Percentiles rank a stretch among this genome's conserved stretches.
Evolutionary conservation across 2,888 invertebrate species (phyloP).

Genomic region (Plusia festucae): DNA sequence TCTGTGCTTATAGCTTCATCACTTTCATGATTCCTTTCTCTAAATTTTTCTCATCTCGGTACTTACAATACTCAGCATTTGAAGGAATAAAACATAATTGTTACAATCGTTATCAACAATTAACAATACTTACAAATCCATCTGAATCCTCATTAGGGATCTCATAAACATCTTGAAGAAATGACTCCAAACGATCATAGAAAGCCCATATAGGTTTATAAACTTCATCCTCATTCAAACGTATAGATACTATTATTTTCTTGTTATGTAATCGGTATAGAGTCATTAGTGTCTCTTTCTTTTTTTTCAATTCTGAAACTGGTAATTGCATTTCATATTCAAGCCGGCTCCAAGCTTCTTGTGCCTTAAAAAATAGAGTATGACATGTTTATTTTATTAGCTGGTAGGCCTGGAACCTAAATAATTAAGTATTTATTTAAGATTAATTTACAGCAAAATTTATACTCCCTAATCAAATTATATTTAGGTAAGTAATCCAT

Average conservation of each 20-base stretch:
- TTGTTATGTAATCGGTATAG: slow-evolving; percentile 42
- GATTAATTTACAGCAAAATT: too few relatives aligned
- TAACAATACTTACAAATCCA: slow-evolving; percentile 18
- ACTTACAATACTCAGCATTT: too few relatives aligned
- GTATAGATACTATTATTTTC: slow-evolving; percentile 33
- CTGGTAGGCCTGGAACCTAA: too few relatives aligned
- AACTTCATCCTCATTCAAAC: slow-evolving; percentile 28
- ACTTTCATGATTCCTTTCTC: too few relatives aligned
- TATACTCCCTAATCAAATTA: too few relatives aligned
- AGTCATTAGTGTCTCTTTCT: slow-evolving; percentile 46
- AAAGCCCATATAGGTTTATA: slow-evolving; percentile 47
- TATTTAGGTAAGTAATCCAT: too few relatives aligned
- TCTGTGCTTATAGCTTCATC: too few relatives aligned
- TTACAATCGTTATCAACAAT: neutral
- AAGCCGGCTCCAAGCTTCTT: slow-evolving; percentile 47
- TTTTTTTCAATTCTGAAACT: slow-evolving; percentile 42
- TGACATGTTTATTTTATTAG: too few relatives aligned
- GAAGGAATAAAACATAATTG: too few relatives aligned
- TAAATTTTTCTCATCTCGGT: too few relatives aligned
- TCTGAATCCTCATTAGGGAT: slow-evolving; percentile 12
- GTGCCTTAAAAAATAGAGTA: slow-evolving; percentile 23
- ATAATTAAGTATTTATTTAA: too few relatives aligned
- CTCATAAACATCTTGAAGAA: slow-evolving; percentile 35
- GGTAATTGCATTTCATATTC: slow-evolving; percentile 40
- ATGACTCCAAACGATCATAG: slow-evolving; percentile 38